Base-by-base conservation (phyloP, 2,888 invertebrate species). In the Aromia moschata region DNA sequence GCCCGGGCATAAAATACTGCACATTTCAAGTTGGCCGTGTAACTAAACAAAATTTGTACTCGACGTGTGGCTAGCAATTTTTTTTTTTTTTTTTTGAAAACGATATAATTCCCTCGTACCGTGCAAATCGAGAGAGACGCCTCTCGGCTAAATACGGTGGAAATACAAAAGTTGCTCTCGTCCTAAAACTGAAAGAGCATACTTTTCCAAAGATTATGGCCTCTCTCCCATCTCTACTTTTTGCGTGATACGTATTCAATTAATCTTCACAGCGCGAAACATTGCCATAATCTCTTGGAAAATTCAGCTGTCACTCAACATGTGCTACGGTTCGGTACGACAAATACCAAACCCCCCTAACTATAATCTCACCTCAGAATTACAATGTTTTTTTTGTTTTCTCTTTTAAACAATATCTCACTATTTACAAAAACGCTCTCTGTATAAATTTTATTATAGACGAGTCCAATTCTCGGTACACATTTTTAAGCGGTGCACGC, bases 371-470 rank as follows among this genome's bases (percentile, higher is more conserved):
- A 47, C 37, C 47, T 47, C 47, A 47, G 20, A 17, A 40, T 17
- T 11, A 11, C 37, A 36, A 36, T 17, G 18, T 3, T 36, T n/a
- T 33, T 33, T 25, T 45, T 25, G 3, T 25, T 25, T n/a, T n/a
- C n/a, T n/a, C n/a, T 33, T 46, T 46, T 46, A 46, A 46, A 46
- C 33, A 62, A 41, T 55, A 51, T 40, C 40, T 55, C 20, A 60
- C 55, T 58, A 62, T 62, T 45, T 62, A 58, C 62, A 62, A 56
- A n/a, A n/a, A n/a, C 10, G 25, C 44, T 14, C 46, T 51, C 41
- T 56, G 46, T 62, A 46, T 49, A 51, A 54, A 49, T 38, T 49
- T 25, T 37, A 49, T 49, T 49, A 25, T 38, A 38, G 37, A 12
- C 36, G 49, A 38, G 49, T 49, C 49, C 38, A 49, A 20, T 17